Conservation (phyloP, 2,113 vertebrate genomes). For the Damaliscus lunatus region DNA sequence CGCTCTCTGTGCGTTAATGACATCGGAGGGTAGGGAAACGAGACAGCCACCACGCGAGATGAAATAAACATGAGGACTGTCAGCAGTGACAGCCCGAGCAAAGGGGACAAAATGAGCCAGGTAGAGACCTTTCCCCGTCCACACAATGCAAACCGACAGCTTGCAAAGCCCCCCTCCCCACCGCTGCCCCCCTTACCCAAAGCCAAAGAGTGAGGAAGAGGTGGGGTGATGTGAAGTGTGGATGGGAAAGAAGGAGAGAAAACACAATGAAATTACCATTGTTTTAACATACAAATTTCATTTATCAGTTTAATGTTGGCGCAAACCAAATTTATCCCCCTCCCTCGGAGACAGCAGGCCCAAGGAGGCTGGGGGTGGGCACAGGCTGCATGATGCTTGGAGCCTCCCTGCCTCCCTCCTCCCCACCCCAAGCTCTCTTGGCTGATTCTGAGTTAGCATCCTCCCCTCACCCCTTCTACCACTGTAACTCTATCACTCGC, state of each 20-base stretch:
- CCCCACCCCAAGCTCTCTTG: background rate
- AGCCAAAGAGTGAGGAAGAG: background rate
- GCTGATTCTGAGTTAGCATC: background rate
- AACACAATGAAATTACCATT: constrained; percentile 56
- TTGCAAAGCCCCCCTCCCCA: background rate
- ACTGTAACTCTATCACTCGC: background rate
- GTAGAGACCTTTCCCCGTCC: constrained; percentile 89
- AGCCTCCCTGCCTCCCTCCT: background rate
- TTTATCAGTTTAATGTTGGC: constrained; percentile 55
- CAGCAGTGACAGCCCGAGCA: constrained; percentile 89
- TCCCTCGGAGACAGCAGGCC: background rate
- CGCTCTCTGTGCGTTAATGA: constrained; percentile 93
- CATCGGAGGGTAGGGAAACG: constrained; percentile 94
- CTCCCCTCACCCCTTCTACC: background rate
- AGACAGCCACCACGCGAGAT: constrained; percentile 92
- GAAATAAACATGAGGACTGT: constrained; percentile 99
- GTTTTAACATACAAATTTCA: constrained; percentile 65
- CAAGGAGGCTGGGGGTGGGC: background rate
- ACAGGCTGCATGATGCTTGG: background rate
- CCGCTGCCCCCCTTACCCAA: background rate
- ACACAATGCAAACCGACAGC: constrained; percentile 86
- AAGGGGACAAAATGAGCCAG: constrained; percentile 90
- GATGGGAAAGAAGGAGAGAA: constrained; percentile 47
- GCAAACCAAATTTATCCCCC: constrained; percentile 34
- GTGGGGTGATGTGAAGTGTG: background rate